phyloP scores from a whole-genome alignment of 2,113 vertebrate species.

The Cyprinodon variegatus region DNA sequence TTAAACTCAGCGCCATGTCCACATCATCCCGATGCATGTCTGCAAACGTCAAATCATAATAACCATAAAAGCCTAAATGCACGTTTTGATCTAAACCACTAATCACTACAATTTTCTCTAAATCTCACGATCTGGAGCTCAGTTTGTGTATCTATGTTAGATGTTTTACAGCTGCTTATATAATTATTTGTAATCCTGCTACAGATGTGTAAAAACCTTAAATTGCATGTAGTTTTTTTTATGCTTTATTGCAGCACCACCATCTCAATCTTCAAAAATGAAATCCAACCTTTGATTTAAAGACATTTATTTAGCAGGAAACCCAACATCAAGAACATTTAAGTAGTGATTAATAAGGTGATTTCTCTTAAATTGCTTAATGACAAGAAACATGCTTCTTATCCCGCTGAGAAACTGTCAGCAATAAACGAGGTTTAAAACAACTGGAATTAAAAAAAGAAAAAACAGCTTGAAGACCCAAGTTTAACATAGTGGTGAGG shows the following conservation, averaged over 20 bases:
- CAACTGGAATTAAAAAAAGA: no score
- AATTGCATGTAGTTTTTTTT: background rate
- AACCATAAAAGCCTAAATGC: background rate
- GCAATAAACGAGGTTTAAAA: no score
- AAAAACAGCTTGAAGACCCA: no score
- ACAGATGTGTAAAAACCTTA: background rate
- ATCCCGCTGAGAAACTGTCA: no score
- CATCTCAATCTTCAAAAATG: background rate
- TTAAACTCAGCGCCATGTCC: conserved; percentile 30
- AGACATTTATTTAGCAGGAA: background rate
- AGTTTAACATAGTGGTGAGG: no score
- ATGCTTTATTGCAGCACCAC: background rate
- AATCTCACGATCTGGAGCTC: background rate
- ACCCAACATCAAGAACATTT: background rate
- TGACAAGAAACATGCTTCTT: no score
- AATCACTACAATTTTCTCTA: background rate
- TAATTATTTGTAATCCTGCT: background rate
- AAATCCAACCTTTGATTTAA: background rate
- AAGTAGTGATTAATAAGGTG: background rate
- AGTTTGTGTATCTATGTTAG: background rate
- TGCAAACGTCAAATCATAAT: background rate
- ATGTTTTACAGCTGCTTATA: background rate
- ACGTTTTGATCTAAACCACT: background rate
- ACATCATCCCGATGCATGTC: conserved; percentile 12
- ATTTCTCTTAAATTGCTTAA: no score